phyloP scores from a whole-genome alignment of 2,888 invertebrate genomes.

The Portevinia maculata region DNA sequence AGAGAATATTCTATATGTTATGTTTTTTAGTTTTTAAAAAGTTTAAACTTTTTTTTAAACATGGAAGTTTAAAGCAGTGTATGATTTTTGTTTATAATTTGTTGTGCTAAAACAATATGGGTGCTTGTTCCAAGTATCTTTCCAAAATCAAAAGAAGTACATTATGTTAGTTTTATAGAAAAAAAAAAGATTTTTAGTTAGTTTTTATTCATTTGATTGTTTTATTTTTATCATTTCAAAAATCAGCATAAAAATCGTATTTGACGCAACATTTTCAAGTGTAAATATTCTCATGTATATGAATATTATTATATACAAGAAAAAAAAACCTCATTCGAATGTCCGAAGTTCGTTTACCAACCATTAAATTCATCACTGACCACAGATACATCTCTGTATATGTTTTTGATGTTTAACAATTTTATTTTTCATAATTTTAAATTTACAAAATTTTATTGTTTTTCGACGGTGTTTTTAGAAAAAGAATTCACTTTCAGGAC shows the following conservation, averaged over 20 bases:
- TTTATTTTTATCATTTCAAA: conserved; percentile 47
- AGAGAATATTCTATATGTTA: conserved; percentile 63
- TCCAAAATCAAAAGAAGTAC: too few relatives aligned
- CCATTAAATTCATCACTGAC: conserved; percentile 66
- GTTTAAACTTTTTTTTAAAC: background rate
- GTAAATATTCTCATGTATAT: conserved; percentile 69
- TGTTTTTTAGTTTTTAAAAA: conserved; percentile 36
- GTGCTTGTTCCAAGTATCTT: conserved; percentile 52
- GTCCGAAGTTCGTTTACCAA: conserved; percentile 73
- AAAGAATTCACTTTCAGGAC: conserved; percentile 62
- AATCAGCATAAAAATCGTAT: conserved; percentile 54
- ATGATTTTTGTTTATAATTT: conserved; percentile 54
- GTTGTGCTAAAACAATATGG: conserved; percentile 62
- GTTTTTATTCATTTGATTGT: conserved; percentile 44
- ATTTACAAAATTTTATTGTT: conserved; percentile 32
- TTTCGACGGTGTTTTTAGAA: conserved; percentile 39
- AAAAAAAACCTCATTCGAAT: conserved; percentile 56
- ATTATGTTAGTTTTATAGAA: conserved; percentile 10
- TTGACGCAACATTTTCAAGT: conserved; percentile 71
- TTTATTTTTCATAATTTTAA: conserved; percentile 13
- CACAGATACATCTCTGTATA: conserved; percentile 67
- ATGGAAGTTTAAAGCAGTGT: conserved; percentile 44
- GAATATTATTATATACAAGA: conserved; percentile 32
- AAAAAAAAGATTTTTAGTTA: conserved; percentile 18
- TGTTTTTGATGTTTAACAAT: conserved; percentile 60